A percentile compares a stretch with the other conserved stretches of the same genome.
phyloP scores from a whole-genome alignment of 2,888 invertebrate genomes.

The Hemicrepidius hirtus region DNA sequence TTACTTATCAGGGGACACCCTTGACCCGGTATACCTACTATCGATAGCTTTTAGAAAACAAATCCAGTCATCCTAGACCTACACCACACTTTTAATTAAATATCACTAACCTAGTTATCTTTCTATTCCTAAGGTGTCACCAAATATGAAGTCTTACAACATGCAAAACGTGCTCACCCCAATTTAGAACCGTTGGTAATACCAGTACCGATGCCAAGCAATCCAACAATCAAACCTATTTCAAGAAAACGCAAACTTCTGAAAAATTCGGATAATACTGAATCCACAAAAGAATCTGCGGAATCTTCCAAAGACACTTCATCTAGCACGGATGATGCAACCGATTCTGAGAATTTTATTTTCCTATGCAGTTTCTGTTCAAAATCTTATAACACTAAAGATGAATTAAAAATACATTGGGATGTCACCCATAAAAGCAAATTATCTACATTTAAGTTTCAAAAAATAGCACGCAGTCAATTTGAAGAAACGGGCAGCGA shows the following conservation, averaged over 20 bases:
- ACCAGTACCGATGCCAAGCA: slow-evolving; percentile 30
- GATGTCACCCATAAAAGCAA: slow-evolving; percentile 54
- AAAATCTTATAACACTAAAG: slow-evolving; percentile 51
- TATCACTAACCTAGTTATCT: neutral
- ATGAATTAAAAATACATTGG: slow-evolving; percentile 57
- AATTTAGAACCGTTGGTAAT: slow-evolving; percentile 28
- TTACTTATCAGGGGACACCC: too few relatives aligned
- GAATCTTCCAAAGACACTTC: neutral
- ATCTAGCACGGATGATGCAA: too few relatives aligned
- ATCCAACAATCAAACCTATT: slow-evolving; percentile 39
- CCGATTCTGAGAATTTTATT: slow-evolving; percentile 7
- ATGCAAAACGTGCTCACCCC: slow-evolving; percentile 40
- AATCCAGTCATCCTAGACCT: too few relatives aligned
- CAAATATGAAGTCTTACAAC: slow-evolving; percentile 36
- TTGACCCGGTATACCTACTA: too few relatives aligned
- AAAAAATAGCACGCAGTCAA: slow-evolving; percentile 25
- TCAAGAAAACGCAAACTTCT: slow-evolving; percentile 35
- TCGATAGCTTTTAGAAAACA: too few relatives aligned
- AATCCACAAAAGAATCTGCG: neutral
- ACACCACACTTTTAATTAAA: too few relatives aligned
- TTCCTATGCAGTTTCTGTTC: slow-evolving; percentile 59
- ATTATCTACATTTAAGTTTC: slow-evolving; percentile 39
- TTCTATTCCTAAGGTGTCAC: slow-evolving; percentile 34
- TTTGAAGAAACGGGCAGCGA: slow-evolving; percentile 14
- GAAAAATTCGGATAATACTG: neutral